Evolutionary conservation across 2,797 vertebrate species (phyloP), one percentile per base, ranked within the genome.

Genomic region (Poeciliopsis presidionis): DNA sequence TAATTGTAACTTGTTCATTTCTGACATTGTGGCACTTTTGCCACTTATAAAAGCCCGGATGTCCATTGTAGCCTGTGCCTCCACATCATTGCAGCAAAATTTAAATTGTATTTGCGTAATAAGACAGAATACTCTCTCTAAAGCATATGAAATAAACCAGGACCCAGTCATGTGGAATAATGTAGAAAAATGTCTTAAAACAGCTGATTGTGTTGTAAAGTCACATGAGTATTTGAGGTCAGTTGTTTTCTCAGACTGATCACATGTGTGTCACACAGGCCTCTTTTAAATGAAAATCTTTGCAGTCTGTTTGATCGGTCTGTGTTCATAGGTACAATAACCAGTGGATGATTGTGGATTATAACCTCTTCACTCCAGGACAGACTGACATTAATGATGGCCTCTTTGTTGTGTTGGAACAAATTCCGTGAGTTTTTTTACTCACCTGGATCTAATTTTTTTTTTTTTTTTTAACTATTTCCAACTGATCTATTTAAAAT

Each of bases 341-440:
- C 92, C 98, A 99, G 89, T 99, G 98, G 98, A 99, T 99, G 98
- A 95, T 99, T 77, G 96, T 99, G 81, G 95, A 99, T 88, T 99
- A 98, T 82, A 98, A 97, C 0, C 87, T 80, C 8, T 99, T 99
- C 33, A 80, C 83, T 1, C 96, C 96, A 0, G 95, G 96, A 0
- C 81, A 79, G 53, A 78, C 85, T 0, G 84, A 89, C 74, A 87
- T 93, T 0, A 90, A 83, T 1, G 89, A 81, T 0, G 91, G 89
- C 0, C 83, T 99, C 70, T 95, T 99, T 61, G 97, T 96, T 0
- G 82, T 99, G 76, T 87, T 99, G 88, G 98, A 99, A 84, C 98
- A 99, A 93, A 97, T 99, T 91, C 98, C 98, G 98, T 99, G 95
- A 96, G 97, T 95, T n/a, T 77, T 77, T 74, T 39, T 65, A 18